Base-by-base conservation (phyloP, 2,113 vertebrate genomes). In the Merops nubicus region DNA sequence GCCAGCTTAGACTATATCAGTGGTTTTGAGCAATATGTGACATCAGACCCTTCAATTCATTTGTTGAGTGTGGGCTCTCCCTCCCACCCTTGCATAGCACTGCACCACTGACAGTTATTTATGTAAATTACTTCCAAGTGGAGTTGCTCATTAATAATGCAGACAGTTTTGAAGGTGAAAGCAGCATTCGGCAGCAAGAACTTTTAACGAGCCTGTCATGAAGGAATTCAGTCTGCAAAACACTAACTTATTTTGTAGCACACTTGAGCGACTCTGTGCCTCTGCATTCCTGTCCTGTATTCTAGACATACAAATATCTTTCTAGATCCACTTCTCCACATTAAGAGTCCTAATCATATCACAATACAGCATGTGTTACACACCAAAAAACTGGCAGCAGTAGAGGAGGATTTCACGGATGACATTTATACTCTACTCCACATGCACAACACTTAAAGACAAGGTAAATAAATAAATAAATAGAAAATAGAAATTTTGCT, bases 151-250 rank as follows among this genome's bases (percentile, higher is more conserved):
- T 95, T 84, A 78, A 26, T 78, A 81, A 67, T 36, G 38, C 7
- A 70, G 62, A 47, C 53, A 56, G n/a, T 67, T 92, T 50, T 53
- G 50, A 94, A 93, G 38, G 77, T 81, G 81, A 89, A 95, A 94
- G 50, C 12, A 78, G 17, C n/a, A 63, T 70, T 77, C 87, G 73
- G 50, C 73, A 87, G 56, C 25, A 91, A 70, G 50, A 77, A 89
- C 36, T 89, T 91, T 40, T 34, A 94, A 87, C 53, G 40, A 89
- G 33, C 7, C 45, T 50, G 25, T 59, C 38, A 63, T 18, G 17
- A 89, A 48, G 21, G 19, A 92, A 69, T 40, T 85, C 40, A 85
- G 43, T 28, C 23, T 69, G 74, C 29, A 92, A 85, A 92, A 67
- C 8, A 56, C 16, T 72, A 59, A 26, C 10, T 40, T 40, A 11